phyloP scores from a whole-genome alignment of 1,140 invertebrate species.

The Pachypeltis micranthus region DNA sequence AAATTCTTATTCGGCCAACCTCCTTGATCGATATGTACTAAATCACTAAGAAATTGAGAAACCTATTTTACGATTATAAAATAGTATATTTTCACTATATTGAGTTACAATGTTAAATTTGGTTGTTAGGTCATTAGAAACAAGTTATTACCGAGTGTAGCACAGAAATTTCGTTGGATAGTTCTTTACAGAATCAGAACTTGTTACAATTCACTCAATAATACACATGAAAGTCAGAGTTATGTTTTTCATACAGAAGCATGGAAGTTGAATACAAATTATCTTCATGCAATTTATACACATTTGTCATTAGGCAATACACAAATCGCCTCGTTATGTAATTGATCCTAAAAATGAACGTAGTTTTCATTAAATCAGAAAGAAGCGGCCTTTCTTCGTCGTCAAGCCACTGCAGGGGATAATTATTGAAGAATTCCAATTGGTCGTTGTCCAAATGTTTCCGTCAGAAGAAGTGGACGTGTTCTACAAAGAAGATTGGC shows the following conservation, averaged over 20 bases:
- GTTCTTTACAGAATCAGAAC: not conserved
- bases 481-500: constrained; percentile 4
- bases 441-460: not conserved
- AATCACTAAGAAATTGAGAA: no score
- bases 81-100: no score
- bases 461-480: not conserved
- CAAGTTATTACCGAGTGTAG: no score
- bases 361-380: not conserved
- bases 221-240: not conserved
- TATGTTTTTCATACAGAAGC: not conserved
- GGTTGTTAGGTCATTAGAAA: no score
- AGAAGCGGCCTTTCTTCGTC: not conserved
- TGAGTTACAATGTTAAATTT: no score
- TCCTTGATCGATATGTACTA: no score
- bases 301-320: not conserved
- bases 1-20: no score
- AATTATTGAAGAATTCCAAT: not conserved
- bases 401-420: not conserved
- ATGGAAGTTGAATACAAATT: not conserved
- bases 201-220: not conserved
- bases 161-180: no score
- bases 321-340: no score
- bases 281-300: not conserved
- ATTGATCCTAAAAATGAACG: no score
- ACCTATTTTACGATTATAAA: no score